Conservation (phyloP, 2,797 vertebrate species). For the Sebastiscus albofasciatus region DNA sequence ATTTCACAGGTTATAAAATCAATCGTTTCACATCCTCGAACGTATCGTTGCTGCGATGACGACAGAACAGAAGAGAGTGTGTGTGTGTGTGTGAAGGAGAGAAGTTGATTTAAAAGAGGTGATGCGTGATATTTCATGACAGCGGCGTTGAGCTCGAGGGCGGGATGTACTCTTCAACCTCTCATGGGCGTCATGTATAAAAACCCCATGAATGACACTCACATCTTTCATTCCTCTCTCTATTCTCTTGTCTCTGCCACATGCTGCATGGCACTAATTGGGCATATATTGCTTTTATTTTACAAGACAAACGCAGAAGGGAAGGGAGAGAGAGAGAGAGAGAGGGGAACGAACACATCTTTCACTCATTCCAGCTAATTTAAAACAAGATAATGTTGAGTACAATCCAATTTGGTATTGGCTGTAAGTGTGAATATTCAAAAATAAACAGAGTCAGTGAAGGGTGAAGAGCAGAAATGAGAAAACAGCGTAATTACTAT, state of each 20-base stretch:
- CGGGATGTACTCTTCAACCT: conserved; percentile 5
- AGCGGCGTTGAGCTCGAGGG: conserved; percentile 2
- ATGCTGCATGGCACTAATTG: conserved; percentile 41
- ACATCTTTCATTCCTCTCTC: conserved; percentile 8
- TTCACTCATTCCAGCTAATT: conserved; percentile 22
- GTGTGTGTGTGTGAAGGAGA: neutral
- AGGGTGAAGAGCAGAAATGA: neutral
- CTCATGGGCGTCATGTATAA: neutral
- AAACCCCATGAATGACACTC: conserved; percentile 5
- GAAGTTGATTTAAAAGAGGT: conserved; percentile 28
- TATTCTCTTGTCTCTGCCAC: conserved; percentile 2
- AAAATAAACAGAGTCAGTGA: conserved; percentile 1
- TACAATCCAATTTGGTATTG: conserved; percentile 39
- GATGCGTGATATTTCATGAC: conserved; percentile 49
- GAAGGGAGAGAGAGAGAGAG: neutral
- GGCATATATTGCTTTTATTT: conserved; percentile 18
- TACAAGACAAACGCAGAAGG: neutral
- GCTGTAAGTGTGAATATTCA: conserved; percentile 12
- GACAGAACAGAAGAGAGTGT: neutral
- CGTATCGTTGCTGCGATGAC: neutral
- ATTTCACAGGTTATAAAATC: conserved; percentile 18
- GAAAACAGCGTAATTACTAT: neutral
- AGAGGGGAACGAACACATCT: neutral
- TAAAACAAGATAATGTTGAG: conserved; percentile 26
- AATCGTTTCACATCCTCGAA: neutral